These are phyloP conservation scores for Macrochelys suwanniensis DNA, from an alignment of 2,797 vertebrate genomes.

Conservation along the genomic window DNA sequence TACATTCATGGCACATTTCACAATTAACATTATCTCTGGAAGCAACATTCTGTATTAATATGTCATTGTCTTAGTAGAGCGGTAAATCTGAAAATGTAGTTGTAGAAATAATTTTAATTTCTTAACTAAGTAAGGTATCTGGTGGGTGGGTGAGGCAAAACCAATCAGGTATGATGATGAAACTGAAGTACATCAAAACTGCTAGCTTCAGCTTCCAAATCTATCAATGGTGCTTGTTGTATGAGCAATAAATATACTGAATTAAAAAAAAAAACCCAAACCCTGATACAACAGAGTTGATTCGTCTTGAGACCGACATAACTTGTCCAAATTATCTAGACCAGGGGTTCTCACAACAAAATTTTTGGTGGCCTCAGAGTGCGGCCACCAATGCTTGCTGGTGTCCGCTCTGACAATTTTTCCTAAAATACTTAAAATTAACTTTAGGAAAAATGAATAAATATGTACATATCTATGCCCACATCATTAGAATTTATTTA, in stretches of 20 bases:
- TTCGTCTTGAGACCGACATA: background rate
- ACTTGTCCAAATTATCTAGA: slow-evolving; percentile 26
- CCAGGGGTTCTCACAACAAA: too few relatives aligned
- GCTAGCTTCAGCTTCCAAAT: background rate
- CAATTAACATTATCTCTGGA: background rate
- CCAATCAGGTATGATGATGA: slow-evolving; percentile 15
- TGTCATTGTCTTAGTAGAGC: background rate
- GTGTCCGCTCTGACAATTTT: too few relatives aligned
- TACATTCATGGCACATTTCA: slow-evolving; percentile 20
- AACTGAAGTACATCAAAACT: slow-evolving; percentile 28
- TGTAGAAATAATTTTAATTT: background rate
- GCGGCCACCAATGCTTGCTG: too few relatives aligned
- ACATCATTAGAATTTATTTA: too few relatives aligned
- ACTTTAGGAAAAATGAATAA: too few relatives aligned
- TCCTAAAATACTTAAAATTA: too few relatives aligned
- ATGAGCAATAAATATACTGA: background rate
- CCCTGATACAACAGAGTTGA: slow-evolving; percentile 27
- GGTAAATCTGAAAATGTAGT: slow-evolving; percentile 46
- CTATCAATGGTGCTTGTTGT: background rate
- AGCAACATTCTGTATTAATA: slow-evolving; percentile 6
- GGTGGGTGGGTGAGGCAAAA: slow-evolving; percentile 25
- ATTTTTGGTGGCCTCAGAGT: too few relatives aligned
- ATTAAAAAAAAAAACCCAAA: background rate
- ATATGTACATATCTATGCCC: too few relatives aligned
- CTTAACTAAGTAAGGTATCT: slow-evolving; percentile 4